These are phyloP conservation scores for Pegea sp. DNA, from an alignment of 23 tunicate species.

Conservation along the genomic window DNA sequence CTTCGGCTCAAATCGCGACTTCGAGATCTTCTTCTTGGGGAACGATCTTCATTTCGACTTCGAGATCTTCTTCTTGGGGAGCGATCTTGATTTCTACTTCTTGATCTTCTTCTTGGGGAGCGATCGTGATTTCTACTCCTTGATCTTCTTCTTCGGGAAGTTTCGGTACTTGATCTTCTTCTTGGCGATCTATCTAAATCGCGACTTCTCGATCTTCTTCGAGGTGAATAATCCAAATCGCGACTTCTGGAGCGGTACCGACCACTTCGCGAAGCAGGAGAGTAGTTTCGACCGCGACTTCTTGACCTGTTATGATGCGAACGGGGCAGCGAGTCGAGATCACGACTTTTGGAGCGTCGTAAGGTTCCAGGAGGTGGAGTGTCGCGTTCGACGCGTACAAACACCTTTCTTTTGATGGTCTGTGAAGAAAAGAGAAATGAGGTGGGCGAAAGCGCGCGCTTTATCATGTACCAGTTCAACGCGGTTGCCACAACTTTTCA, in stretches of 20 bases:
- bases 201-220: conserved; percentile 40
- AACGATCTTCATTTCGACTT: too few relatives aligned
- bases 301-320: conserved; percentile 7
- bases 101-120: conserved; percentile 7
- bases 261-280: conserved; percentile 11
- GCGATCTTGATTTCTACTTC: conserved; percentile 23
- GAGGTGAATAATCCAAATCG: conserved; percentile 23
- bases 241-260: conserved; percentile 36
- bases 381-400: conserved; percentile 54
- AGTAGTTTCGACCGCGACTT: conserved; percentile 40
- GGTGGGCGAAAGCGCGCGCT: too few relatives aligned
- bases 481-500: conserved; percentile 65
- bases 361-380: conserved; percentile 62
- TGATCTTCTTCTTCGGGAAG: conserved; percentile 16
- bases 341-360: conserved; percentile 45
- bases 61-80: too few relatives aligned
- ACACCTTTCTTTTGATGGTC: conserved; percentile 61
- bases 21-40: too few relatives aligned
- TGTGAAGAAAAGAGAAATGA: conserved; percentile 2
- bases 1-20: too few relatives aligned
- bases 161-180: conserved; percentile 22
- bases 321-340: conserved; percentile 27
- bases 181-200: conserved; percentile 33
- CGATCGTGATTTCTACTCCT: conserved; percentile 24
- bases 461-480: conserved; percentile 72